Evolutionary conservation across 2,113 vertebrate species (phyloP).

Genomic region (Danio rerio): GRCz12tu NC_133185.1:881501-882000

Average conservation of each 20-base stretch:
- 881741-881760: neutral
- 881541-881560: neutral
- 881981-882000: too few relatives aligned
- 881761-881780: too few relatives aligned
- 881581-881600: neutral
- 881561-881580: neutral
- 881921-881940: too few relatives aligned
- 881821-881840: neutral
- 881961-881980: too few relatives aligned
- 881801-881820: neutral
- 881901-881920: neutral
- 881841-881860: neutral
- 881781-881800: neutral
- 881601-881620: neutral
- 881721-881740: neutral
- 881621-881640: neutral
- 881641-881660: neutral
- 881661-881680: slow-evolving; percentile 14
- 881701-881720: neutral
- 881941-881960: too few relatives aligned
- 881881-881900: neutral
- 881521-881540: neutral
- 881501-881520: neutral
- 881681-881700: slow-evolving; percentile 8
- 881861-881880: neutral